phyloP scores from a whole-genome alignment of 2,797 vertebrate genomes.

The Hydrophis major region DNA sequence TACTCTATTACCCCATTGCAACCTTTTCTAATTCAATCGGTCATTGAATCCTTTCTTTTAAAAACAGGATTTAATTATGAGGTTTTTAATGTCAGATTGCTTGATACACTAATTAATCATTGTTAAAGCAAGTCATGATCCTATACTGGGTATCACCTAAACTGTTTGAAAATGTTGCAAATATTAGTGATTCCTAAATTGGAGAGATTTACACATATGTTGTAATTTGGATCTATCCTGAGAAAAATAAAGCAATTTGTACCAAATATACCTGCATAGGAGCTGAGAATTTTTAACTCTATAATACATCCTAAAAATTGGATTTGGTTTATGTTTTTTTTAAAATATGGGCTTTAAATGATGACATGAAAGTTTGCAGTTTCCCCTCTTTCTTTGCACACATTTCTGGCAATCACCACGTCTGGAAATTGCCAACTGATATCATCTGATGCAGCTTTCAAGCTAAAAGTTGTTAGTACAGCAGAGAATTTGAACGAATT shows the following conservation, averaged over 20 bases:
- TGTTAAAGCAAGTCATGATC: background rate
- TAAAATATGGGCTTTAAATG: background rate
- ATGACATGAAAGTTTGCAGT: background rate
- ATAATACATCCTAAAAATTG: background rate
- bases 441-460: background rate
- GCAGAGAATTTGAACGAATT: background rate
- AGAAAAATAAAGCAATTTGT: background rate
- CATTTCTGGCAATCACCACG: background rate
- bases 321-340: background rate
- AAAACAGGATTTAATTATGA: background rate
- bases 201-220: background rate
- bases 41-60: background rate
- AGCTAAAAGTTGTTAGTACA: background rate
- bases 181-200: background rate
- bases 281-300: background rate
- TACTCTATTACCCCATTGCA: no score
- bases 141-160: background rate
- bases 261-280: background rate
- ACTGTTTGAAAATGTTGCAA: background rate
- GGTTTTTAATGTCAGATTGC: background rate
- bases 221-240: background rate
- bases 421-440: background rate
- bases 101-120: background rate
- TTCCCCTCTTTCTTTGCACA: background rate
- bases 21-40: background rate